phyloP scores from a whole-genome alignment of 2,797 vertebrate species.

The Sebastes oblongus region DNA sequence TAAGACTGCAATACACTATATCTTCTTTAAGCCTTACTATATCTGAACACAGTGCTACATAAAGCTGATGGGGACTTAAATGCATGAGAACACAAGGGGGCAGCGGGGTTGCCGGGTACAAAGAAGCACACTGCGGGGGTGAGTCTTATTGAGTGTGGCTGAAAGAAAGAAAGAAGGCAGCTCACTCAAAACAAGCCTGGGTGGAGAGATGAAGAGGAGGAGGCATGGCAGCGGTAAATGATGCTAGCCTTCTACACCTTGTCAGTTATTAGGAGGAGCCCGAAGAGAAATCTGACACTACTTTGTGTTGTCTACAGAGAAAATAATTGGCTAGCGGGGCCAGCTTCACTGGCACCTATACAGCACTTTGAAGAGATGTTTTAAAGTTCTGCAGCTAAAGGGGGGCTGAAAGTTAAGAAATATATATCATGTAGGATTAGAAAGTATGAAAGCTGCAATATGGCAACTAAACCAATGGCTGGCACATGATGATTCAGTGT shows the following conservation, averaged over 20 bases:
- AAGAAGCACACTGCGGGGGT: conserved; percentile 27
- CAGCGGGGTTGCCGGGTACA: conserved; percentile 40
- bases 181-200: conserved; percentile 64
- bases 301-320: conserved; percentile 73
- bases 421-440: neutral
- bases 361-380: conserved; percentile 58
- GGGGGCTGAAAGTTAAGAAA: neutral
- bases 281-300: conserved; percentile 79
- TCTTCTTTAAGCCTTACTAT: conserved; percentile 14
- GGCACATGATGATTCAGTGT: neutral
- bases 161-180: conserved; percentile 44
- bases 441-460: neutral
- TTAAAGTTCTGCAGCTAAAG: conserved; percentile 51
- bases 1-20: conserved; percentile 3
- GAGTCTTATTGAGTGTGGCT: conserved; percentile 56
- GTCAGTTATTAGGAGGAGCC: conserved; percentile 79
- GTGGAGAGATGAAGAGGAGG: conserved; percentile 66
- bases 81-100: conserved; percentile 54
- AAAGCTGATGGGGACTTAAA: conserved; percentile 50
- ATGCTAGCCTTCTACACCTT: conserved; percentile 75
- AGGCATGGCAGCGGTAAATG: conserved; percentile 76
- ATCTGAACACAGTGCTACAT: conserved; percentile 21
- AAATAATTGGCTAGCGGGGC: conserved; percentile 74
- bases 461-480: neutral
- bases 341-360: conserved; percentile 49